Evolutionary conservation across 2,888 invertebrate species (phyloP).

Genomic region (Netelia virgata): DNA sequence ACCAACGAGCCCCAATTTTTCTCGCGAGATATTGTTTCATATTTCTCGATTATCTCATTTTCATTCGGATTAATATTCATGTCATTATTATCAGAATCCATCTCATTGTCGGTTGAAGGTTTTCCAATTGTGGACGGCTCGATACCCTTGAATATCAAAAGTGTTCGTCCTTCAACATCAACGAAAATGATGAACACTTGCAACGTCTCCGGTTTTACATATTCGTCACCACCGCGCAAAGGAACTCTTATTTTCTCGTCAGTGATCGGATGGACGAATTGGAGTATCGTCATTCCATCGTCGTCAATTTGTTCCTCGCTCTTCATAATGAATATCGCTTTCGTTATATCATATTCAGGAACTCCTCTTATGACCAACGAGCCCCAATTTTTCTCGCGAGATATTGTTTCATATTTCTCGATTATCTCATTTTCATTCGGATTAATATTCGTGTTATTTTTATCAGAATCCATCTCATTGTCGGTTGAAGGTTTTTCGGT

Average conservation of each 20-base stretch:
- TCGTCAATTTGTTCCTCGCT: background rate
- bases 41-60: constrained; percentile 3
- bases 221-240: constrained; percentile 26
- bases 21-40: background rate
- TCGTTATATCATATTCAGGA: constrained; percentile 1
- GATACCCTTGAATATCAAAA: constrained; percentile 3
- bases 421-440: background rate
- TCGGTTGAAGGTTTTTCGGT: background rate
- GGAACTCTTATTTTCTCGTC: constrained; percentile 7
- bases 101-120: background rate
- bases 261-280: constrained; percentile 7
- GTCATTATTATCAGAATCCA: background rate
- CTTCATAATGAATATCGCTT: constrained; percentile 1
- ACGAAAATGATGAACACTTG: constrained; percentile 28
- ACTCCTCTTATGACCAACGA: background rate
- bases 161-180: constrained; percentile 3
- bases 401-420: background rate
- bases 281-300: background rate
- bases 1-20: constrained; percentile 3
- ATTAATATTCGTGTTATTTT: background rate
- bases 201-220: background rate
- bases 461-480: background rate
- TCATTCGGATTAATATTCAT: background rate
- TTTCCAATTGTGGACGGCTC: background rate
- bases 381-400: background rate